Percentiles rank a stretch among this genome's conserved stretches.
Evolutionary conservation across 2,888 invertebrate genomes (phyloP).

Genomic region (Lycophotia porphyrea): DNA sequence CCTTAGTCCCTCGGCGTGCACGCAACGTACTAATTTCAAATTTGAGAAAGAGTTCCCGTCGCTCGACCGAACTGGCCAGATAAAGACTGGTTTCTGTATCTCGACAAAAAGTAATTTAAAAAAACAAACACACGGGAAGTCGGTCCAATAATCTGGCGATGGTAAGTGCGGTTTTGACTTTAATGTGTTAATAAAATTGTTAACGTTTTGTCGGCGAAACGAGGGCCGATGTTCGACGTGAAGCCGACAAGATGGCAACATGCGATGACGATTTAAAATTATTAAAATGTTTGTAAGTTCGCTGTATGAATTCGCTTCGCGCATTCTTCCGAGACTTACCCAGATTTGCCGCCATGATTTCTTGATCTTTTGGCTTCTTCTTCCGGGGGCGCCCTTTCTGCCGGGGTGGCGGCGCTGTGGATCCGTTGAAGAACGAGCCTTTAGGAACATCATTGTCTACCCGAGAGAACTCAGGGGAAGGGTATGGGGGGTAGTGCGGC

Average conservation of each 20-base stretch:
- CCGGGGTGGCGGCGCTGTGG: slow-evolving; percentile 91
- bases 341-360: slow-evolving; percentile 95
- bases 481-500: slow-evolving; percentile 89
- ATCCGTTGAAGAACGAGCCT: slow-evolving; percentile 91
- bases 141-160: slow-evolving; percentile 86
- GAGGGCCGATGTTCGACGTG: slow-evolving; percentile 76
- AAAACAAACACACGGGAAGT: slow-evolving; percentile 86
- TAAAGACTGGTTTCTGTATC: slow-evolving; percentile 88
- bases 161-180: slow-evolving; percentile 89
- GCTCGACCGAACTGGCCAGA: slow-evolving; percentile 79
- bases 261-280: slow-evolving; percentile 61
- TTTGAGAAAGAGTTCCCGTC: slow-evolving; percentile 79
- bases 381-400: slow-evolving; percentile 98
- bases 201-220: slow-evolving; percentile 87
- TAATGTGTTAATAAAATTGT: slow-evolving; percentile 90
- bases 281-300: slow-evolving; percentile 64
- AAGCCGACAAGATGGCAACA: slow-evolving; percentile 73
- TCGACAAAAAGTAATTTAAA: slow-evolving; percentile 77
- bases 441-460: slow-evolving; percentile 87
- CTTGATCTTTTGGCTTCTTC: slow-evolving; percentile 97
- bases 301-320: slow-evolving; percentile 65
- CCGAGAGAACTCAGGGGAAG: slow-evolving; percentile 90
- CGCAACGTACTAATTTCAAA: slow-evolving; percentile 80
- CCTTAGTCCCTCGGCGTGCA: slow-evolving; percentile 65
- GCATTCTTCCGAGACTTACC: slow-evolving; percentile 90